A percentile compares a stretch with the other conserved stretches of the same genome.
Conservation (phyloP, 2,888 invertebrate species). For the Sarcophaga caerulescens region DNA sequence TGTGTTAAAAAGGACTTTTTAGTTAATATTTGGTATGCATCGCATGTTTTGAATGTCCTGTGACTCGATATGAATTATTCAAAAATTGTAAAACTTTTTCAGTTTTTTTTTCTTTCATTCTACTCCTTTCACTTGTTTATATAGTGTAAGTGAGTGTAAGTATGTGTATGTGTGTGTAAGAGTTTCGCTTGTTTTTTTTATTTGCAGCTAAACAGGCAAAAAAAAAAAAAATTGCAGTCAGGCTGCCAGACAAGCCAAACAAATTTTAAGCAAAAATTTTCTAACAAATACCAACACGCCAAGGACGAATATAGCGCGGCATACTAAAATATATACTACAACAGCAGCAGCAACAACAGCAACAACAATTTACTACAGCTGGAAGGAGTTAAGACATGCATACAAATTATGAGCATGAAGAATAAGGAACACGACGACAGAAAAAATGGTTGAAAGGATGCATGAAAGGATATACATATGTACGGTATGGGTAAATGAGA, state of each 20-base stretch:
- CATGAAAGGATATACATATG: constrained; percentile 27
- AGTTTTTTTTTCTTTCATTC: constrained; percentile 1
- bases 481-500: not conserved
- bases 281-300: constrained; percentile 69
- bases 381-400: constrained; percentile 65
- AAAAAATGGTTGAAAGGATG: constrained; percentile 34
- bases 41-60: constrained; percentile 81
- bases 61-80: constrained; percentile 81
- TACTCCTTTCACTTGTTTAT: constrained; percentile 37
- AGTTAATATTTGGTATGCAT: constrained; percentile 80
- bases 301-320: constrained; percentile 80
- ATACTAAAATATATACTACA: constrained; percentile 74
- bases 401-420: constrained; percentile 63
- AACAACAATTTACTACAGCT: constrained; percentile 66
- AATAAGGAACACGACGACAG: constrained; percentile 22
- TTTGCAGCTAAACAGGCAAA: constrained; percentile 68
- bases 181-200: not conserved
- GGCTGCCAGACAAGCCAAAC: constrained; percentile 59
- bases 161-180: not conserved
- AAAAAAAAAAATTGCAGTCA: constrained; percentile 74
- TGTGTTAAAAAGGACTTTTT: constrained; percentile 35
- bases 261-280: constrained; percentile 51
- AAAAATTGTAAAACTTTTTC: constrained; percentile 75
- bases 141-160: not conserved
- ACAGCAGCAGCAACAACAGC: constrained; percentile 40